phyloP scores from a whole-genome alignment of 2,888 invertebrate species.

The Lepeophtheirus nordmannii region DNA sequence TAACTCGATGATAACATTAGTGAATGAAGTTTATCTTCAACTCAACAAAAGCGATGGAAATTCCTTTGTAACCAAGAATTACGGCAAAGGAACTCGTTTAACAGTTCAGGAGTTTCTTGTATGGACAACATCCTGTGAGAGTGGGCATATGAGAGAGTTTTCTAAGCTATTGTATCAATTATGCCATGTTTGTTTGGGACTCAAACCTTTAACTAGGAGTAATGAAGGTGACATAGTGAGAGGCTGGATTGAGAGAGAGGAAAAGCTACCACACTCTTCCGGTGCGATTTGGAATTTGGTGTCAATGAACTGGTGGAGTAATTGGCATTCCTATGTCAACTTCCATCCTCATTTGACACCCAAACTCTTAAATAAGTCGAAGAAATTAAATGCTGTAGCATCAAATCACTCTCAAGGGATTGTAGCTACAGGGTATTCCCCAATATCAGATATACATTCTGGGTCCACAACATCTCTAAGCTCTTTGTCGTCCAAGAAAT shows the following conservation, averaged over 20 bases:
- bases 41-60: constrained; percentile 32
- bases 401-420: constrained; percentile 9
- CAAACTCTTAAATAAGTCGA: not conserved
- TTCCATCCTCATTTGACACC: constrained; percentile 28
- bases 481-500: constrained; percentile 5
- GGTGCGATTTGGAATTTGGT: constrained; percentile 83
- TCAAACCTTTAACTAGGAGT: constrained; percentile 59
- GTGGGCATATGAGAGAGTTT: constrained; percentile 34
- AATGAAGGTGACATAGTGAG: constrained; percentile 67
- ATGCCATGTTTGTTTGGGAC: constrained; percentile 70
- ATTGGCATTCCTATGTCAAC: constrained; percentile 56
- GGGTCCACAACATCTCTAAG: not conserved
- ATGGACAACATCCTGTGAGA: constrained; percentile 55
- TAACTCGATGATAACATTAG: constrained; percentile 50
- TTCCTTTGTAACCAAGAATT: not conserved
- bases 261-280: constrained; percentile 53
- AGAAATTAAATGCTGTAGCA: not conserved
- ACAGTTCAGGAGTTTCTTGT: constrained; percentile 70
- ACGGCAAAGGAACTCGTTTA: constrained; percentile 32
- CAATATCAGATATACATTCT: constrained; percentile 11
- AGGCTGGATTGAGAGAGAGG: constrained; percentile 65
- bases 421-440: constrained; percentile 11
- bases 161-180: constrained; percentile 38
- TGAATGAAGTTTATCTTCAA: constrained; percentile 32
- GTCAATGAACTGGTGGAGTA: constrained; percentile 68